Base-by-base conservation (phyloP, 1,140 invertebrate species). In the Melitaea cinxia region DNA sequence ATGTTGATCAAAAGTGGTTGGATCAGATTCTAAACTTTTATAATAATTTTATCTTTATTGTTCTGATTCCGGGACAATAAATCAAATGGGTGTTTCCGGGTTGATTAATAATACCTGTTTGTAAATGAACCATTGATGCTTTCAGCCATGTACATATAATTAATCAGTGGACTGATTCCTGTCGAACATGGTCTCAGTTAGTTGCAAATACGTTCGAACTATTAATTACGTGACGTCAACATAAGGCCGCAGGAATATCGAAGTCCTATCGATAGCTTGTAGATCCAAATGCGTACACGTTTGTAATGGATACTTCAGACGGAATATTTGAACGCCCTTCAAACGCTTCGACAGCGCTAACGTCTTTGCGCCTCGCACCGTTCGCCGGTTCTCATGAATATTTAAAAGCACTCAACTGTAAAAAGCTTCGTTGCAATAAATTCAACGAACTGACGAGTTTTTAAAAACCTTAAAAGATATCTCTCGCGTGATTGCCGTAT, bases 371-470 rank as follows among this genome's bases (percentile, higher is more conserved):
- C 15, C 37, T 42, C 37, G 37, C 37, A 17, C 37, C 37, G 14
- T 17, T 42, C 37, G 12, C 35, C 35, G n/a, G 35, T 37, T 19
- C 15, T 45, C 42, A 47, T 47, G 21, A 24, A 47, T 23, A 23
- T 23, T 47, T 47, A 23, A 42, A 42, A 47, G 42, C 17, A 47
- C 42, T 21, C 42, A 9, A 47, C 42, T 21, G n/a, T 23, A 21
- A 47, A 47, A 47, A 47, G 21, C 42, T 47, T 47, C 17, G 19
- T 23, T 47, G 9, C 21, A 24, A 47, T 47, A 47, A 47, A 47
- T 47, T 12, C 42, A 47, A 47, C 42, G 42, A 47, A 47, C 19
- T 47, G 42, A 47, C 42, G 21, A 47, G 21, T 47, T 47, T 47
- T 23, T 47, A 21, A 42, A 42, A 47, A 47, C 42, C 21, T 23